Percentiles rank a stretch among this genome's conserved stretches.
Conservation (phyloP, 2,888 invertebrate species). For the Coronaproctus castanopsis region DNA sequence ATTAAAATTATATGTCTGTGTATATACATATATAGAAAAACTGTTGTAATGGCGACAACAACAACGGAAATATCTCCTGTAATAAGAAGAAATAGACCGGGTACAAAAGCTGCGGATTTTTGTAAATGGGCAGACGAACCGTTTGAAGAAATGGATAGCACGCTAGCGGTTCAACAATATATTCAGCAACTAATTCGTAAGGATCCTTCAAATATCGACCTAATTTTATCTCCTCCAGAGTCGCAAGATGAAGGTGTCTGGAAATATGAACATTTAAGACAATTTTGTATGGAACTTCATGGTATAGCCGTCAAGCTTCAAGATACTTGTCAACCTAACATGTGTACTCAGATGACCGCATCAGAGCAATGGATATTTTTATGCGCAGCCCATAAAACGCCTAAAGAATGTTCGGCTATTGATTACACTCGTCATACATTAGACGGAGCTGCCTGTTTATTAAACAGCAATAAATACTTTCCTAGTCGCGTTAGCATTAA, state of each 20-base stretch:
- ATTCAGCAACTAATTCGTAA: slow-evolving; percentile 92
- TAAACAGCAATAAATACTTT: slow-evolving; percentile 99
- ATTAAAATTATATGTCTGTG: no score
- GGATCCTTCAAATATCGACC: slow-evolving; percentile 80
- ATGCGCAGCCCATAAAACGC: slow-evolving; percentile 98
- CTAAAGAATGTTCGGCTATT: slow-evolving; percentile 98
- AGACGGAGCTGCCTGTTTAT: slow-evolving; percentile 93
- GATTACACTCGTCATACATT: slow-evolving; percentile 97
- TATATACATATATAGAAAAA: neutral
- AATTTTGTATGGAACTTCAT: slow-evolving; percentile 98
- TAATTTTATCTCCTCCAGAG: slow-evolving; percentile 88
- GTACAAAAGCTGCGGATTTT: slow-evolving; percentile 81
- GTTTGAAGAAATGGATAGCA: slow-evolving; percentile 99
- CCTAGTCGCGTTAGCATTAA: slow-evolving; percentile 99
- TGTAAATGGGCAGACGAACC: slow-evolving; percentile 95
- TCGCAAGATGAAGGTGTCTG: slow-evolving; percentile 97
- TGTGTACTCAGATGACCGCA: slow-evolving; percentile 98
- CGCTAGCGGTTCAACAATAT: slow-evolving; percentile 92
- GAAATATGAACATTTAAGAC: slow-evolving; percentile 97
- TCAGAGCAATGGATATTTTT: slow-evolving; percentile 99
- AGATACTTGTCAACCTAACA: slow-evolving; percentile 88
- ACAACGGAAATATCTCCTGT: slow-evolving; percentile 62
- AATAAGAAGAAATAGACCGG: slow-evolving; percentile 73
- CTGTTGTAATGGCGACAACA: no score
- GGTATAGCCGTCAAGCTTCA: slow-evolving; percentile 92